phyloP scores from a whole-genome alignment of 92 coral and sea anemone genomes.

The Parazoanthus darwini region DNA sequence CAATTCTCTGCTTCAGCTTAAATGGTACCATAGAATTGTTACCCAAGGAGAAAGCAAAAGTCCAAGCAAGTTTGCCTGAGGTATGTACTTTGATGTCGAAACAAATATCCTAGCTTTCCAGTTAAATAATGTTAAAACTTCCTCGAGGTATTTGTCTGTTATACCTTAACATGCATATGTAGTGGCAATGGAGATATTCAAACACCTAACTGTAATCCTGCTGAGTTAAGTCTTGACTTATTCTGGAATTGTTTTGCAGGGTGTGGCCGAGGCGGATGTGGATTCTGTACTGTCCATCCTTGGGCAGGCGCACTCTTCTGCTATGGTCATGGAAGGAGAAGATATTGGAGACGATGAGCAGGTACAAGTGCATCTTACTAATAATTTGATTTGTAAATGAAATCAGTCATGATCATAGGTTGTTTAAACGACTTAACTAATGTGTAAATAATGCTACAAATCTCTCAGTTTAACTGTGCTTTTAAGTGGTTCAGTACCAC shows the following conservation, averaged over 20 bases:
- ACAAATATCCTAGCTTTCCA: background rate
- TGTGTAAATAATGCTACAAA: no score
- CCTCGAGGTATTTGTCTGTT: background rate
- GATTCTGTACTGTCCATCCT: slow-evolving; percentile 83
- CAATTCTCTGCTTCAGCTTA: slow-evolving; percentile 60
- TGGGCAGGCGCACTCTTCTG: slow-evolving; percentile 92
- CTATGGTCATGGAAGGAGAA: slow-evolving; percentile 85
- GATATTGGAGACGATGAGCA: slow-evolving; percentile 96
- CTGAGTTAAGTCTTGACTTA: background rate
- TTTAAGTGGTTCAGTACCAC: background rate
- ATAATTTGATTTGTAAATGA: no score
- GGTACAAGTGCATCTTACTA: slow-evolving; percentile 45
- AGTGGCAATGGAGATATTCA: background rate
- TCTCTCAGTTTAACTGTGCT: background rate
- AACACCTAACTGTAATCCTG: background rate
- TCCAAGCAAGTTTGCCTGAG: slow-evolving; percentile 82
- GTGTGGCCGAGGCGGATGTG: slow-evolving; percentile 66
- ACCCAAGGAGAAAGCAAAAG: slow-evolving; percentile 78
- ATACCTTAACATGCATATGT: background rate
- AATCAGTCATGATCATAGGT: background rate
- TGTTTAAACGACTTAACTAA: background rate
- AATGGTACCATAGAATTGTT: slow-evolving; percentile 92
- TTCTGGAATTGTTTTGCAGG: slow-evolving; percentile 45
- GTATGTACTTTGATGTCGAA: slow-evolving; percentile 42
- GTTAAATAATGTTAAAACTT: background rate